Evolutionary conservation across 2,888 invertebrate genomes (phyloP).

Genomic region (Sympetrum striolatum): DNA sequence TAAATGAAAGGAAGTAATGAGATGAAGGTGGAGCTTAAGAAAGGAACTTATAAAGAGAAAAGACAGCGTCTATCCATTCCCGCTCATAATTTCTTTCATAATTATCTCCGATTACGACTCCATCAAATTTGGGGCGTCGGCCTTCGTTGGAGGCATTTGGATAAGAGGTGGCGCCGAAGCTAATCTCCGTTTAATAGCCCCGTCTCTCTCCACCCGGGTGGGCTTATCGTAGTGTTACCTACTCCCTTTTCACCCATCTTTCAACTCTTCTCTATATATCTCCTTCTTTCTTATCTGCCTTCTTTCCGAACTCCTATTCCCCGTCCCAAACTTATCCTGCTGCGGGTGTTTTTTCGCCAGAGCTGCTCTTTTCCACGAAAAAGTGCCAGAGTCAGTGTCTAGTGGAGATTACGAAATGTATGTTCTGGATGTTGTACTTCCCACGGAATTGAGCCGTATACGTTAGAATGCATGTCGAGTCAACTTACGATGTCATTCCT

Average conservation of each 20-base stretch:
- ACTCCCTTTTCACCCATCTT: background rate
- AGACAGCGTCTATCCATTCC: background rate
- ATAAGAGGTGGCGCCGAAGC: conserved; percentile 20
- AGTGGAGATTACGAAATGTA: too few species aligned
- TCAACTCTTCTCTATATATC: background rate
- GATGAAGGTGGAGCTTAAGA: too few species aligned
- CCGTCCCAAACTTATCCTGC: background rate
- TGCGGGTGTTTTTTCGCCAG: background rate
- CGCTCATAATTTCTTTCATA: conserved; percentile 44
- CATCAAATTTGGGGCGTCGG: conserved; percentile 44
- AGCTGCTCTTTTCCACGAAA: background rate
- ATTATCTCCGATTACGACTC: conserved; percentile 47
- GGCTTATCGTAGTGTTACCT: conserved; percentile 16
- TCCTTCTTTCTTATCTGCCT: background rate
- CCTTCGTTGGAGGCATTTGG: background rate
- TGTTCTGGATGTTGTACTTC: too few species aligned
- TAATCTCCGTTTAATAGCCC: conserved; percentile 45
- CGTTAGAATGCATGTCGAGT: too few species aligned
- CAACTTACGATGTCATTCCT: too few species aligned
- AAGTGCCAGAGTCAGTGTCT: background rate
- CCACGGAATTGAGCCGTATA: too few species aligned
- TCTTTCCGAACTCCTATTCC: background rate
- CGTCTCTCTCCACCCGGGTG: conserved; percentile 8
- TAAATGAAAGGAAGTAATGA: too few species aligned
- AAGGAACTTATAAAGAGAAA: background rate